phyloP scores from a whole-genome alignment of 2,888 invertebrate species.

The Alcis repandata region DNA sequence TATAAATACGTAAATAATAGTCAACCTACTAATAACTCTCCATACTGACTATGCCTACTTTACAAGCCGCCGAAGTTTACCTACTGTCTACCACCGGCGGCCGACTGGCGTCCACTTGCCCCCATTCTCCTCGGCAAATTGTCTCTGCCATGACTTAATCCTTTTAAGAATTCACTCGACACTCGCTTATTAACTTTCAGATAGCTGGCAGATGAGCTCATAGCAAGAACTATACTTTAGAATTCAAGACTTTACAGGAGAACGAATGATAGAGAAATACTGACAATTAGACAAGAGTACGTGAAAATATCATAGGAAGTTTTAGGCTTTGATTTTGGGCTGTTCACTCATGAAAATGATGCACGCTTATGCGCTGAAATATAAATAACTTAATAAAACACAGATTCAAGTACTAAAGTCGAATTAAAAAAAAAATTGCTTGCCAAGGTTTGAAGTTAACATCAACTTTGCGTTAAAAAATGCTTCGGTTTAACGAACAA shows the following conservation, averaged over 20 bases:
- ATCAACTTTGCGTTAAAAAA: too few relatives aligned
- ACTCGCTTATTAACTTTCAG: conserved; percentile 63
- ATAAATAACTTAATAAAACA: too few relatives aligned
- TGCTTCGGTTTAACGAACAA: too few relatives aligned
- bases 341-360: too few relatives aligned
- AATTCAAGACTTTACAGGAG: background rate
- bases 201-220: conserved; percentile 70
- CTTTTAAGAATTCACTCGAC: conserved; percentile 72
- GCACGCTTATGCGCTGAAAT: too few relatives aligned
- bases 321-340: too few relatives aligned
- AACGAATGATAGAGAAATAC: background rate
- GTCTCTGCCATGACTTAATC: conserved; percentile 78
- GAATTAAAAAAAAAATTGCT: too few relatives aligned
- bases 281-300: too few relatives aligned
- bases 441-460: too few relatives aligned
- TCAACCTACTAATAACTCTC: background rate
- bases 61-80: conserved; percentile 1
- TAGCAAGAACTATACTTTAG: conserved; percentile 19
- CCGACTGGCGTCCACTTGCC: conserved; percentile 77
- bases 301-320: too few relatives aligned
- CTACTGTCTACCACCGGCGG: conserved; percentile 50
- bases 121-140: conserved; percentile 76
- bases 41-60: background rate
- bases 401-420: too few relatives aligned
- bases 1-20: too few relatives aligned